Conservation (phyloP, 2,797 vertebrate genomes). For the Acrossocheilus wenchowensis region DNA sequence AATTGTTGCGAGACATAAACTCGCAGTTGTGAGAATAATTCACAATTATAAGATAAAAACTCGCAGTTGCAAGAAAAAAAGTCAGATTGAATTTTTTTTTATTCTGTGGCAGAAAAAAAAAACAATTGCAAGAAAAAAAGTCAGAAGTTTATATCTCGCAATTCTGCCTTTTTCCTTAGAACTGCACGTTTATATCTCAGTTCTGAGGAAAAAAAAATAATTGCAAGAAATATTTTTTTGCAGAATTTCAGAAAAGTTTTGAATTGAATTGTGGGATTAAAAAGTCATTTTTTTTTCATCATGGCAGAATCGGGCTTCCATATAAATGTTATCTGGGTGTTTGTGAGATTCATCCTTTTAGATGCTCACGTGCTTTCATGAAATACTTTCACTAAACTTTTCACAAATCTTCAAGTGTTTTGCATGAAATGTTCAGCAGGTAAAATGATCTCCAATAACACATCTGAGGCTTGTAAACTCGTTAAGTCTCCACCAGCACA, state of each 20-base stretch:
- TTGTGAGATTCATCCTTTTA: not conserved
- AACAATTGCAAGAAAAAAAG: not conserved
- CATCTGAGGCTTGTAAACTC: not conserved
- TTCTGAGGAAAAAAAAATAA: no score
- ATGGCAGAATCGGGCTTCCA: not conserved
- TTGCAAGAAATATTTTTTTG: not conserved
- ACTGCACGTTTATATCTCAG: not conserved
- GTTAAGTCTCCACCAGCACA: constrained; percentile 25
- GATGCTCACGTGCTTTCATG: not conserved
- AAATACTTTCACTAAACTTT: not conserved
- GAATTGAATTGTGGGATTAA: not conserved
- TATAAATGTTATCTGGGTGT: not conserved
- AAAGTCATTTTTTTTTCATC: not conserved
- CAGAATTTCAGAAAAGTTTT: not conserved
- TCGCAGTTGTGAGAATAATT: no score
- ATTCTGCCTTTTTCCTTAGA: not conserved
- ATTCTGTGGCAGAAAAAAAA: not conserved
- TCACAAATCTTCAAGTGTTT: not conserved
- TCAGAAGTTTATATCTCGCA: no score
- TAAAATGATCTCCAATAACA: not conserved
- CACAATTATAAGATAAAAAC: not conserved
- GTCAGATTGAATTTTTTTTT: not conserved
- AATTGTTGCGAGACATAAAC: not conserved
- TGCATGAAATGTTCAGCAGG: not conserved
- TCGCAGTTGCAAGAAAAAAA: not conserved